A percentile compares a stretch with the other conserved stretches of the same genome.
Evolutionary conservation across 2,888 invertebrate genomes (phyloP).

Genomic region (Synanthedon vespiformis): DNA sequence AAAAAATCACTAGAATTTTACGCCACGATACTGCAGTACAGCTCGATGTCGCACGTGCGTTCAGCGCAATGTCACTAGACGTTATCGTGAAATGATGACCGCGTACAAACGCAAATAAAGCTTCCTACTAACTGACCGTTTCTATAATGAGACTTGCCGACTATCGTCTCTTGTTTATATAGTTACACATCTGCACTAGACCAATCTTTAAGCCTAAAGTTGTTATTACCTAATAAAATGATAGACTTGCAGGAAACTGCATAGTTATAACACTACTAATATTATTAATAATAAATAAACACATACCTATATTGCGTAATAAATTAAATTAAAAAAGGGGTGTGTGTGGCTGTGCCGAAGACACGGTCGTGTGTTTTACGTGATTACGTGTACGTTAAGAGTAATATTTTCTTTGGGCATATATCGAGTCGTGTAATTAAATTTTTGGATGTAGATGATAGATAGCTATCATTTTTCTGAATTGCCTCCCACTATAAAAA

Average conservation of each 20-base stretch:
- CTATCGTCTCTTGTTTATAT: constrained; percentile 40
- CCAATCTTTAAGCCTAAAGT: constrained; percentile 14
- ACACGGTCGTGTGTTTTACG: too few species aligned
- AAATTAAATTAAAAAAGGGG: too few species aligned
- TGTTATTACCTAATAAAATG: constrained; percentile 9
- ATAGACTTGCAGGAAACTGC: too few species aligned
- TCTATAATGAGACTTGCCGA: constrained; percentile 35
- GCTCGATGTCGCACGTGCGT: neutral
- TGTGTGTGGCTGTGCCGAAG: too few species aligned
- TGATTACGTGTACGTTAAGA: too few species aligned
- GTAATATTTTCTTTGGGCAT: too few species aligned
- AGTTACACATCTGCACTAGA: constrained; percentile 15
- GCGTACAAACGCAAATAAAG: constrained; percentile 4
- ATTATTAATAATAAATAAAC: too few species aligned
- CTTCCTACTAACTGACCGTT: constrained; percentile 24
- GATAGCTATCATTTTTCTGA: too few species aligned
- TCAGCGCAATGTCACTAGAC: neutral
- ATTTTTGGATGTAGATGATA: too few species aligned
- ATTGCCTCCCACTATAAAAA: too few species aligned
- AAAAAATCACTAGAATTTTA: neutral
- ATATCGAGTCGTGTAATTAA: too few species aligned
- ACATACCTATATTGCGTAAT: constrained; percentile 9
- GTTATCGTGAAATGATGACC: neutral
- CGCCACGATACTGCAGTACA: neutral
- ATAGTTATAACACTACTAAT: too few species aligned